Percentiles rank a stretch among this genome's conserved stretches.
phyloP scores from a whole-genome alignment of 2,797 vertebrate genomes.

The Paratrypauchen microcephalus region DNA sequence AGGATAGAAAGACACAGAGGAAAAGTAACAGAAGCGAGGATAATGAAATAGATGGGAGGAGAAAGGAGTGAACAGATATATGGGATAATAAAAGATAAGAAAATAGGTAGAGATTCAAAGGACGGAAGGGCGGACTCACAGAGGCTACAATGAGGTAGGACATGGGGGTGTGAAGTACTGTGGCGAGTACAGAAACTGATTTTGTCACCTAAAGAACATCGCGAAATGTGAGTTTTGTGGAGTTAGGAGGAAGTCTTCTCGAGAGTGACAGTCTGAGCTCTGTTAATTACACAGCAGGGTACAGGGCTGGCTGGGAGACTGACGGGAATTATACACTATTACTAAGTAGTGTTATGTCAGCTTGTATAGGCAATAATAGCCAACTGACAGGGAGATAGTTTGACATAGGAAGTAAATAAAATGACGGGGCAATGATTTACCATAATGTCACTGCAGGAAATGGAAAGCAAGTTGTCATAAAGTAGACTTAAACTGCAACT shows the following conservation, averaged over 20 bases:
- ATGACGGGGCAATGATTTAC: background rate
- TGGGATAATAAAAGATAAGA: slow-evolving; percentile 41
- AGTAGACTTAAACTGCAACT: background rate
- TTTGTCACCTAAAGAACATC: slow-evolving; percentile 45
- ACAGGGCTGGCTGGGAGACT: slow-evolving; percentile 56
- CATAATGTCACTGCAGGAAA: background rate
- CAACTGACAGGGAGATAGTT: background rate
- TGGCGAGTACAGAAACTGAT: slow-evolving; percentile 48
- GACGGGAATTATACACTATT: slow-evolving; percentile 41
- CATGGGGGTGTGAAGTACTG: slow-evolving; percentile 40
- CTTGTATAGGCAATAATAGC: slow-evolving; percentile 1
- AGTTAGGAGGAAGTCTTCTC: slow-evolving; percentile 32
- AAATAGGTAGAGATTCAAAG: slow-evolving; percentile 46
- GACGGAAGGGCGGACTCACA: slow-evolving; percentile 30
- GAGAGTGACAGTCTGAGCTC: slow-evolving; percentile 50
- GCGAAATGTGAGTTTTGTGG: slow-evolving; percentile 47
- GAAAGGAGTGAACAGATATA: slow-evolving; percentile 20
- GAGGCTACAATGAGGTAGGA: slow-evolving; percentile 19
- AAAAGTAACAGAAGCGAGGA: slow-evolving; percentile 29
- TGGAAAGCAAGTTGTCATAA: background rate
- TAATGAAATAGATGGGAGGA: slow-evolving; percentile 47
- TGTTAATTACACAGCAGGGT: slow-evolving; percentile 68
- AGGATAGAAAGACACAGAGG: slow-evolving; percentile 45
- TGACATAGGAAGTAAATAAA: background rate
- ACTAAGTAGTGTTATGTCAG: slow-evolving; percentile 24